phyloP scores from a whole-genome alignment of 2,113 vertebrate species.

The Cygnus atratus region DNA sequence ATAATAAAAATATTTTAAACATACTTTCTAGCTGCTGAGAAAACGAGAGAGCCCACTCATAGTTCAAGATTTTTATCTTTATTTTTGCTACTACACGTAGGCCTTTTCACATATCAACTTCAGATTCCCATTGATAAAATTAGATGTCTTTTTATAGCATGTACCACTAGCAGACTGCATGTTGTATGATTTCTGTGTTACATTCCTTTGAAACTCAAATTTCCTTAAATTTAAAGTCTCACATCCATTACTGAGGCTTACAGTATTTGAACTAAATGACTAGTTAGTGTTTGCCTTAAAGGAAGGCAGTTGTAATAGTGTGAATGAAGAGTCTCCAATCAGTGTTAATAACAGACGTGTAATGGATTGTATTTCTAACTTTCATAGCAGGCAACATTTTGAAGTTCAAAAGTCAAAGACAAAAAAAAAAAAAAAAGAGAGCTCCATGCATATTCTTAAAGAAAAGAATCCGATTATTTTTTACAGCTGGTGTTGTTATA shows the following conservation, averaged over 20 bases:
- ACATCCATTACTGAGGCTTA: not conserved
- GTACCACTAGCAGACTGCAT: not conserved
- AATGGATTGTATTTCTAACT: not conserved
- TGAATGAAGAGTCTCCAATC: not conserved
- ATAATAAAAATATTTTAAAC: not conserved
- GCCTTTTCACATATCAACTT: not conserved
- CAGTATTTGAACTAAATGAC: not conserved
- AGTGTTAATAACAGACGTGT: not conserved
- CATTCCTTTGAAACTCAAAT: not conserved
- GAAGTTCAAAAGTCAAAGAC: not conserved
- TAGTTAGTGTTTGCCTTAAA: not conserved
- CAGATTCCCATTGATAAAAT: not conserved
- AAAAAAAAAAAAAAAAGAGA: not conserved
- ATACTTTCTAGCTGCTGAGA: not conserved
- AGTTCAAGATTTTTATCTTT: not conserved
- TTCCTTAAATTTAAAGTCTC: not conserved
- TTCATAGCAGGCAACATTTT: not conserved
- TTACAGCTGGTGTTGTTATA: not conserved
- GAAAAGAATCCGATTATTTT: not conserved
- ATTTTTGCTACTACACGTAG: not conserved
- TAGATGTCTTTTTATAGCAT: not conserved
- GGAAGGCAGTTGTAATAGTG: not conserved
- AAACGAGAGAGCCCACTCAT: not conserved
- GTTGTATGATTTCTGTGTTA: not conserved
- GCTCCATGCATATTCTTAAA: rapidly evolving